These are phyloP conservation scores for Palaemon carinicauda DNA, from an alignment of 1,140 invertebrate species.

Conservation along the genomic window DNA sequence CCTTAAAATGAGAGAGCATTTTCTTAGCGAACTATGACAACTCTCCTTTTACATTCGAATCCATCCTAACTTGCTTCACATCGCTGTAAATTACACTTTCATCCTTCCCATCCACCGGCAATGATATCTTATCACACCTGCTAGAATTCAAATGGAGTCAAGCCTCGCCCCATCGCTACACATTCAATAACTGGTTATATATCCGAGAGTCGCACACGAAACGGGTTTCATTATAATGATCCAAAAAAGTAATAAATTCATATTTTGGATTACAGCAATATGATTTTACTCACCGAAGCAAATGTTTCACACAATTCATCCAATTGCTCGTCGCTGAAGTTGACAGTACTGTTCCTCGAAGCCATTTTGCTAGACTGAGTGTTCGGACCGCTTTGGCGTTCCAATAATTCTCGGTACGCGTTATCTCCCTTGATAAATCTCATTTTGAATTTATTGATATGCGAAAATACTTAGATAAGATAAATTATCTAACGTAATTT, in stretches of 20 bases:
- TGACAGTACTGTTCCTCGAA: constrained; percentile 37
- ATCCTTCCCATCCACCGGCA: too few species aligned
- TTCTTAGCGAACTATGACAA: too few species aligned
- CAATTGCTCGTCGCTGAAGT: constrained; percentile 37
- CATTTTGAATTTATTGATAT: constrained; percentile 4
- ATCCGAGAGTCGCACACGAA: not conserved
- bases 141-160: constrained; percentile 41
- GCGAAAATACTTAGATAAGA: not conserved
- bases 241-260: not conserved
- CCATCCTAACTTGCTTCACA: too few species aligned
- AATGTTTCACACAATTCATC: constrained; percentile 52
- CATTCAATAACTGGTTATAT: not conserved
- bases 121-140: constrained; percentile 40
- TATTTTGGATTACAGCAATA: not conserved
- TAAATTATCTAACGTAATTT: not conserved
- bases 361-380: constrained; percentile 51
- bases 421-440: constrained; percentile 35
- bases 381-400: not conserved
- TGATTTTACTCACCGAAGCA: constrained; percentile 33
- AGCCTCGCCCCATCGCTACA: not conserved
- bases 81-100: too few species aligned
- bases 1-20: too few species aligned
- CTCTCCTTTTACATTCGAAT: too few species aligned
- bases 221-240: not conserved
- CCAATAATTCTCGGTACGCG: constrained; percentile 33